These are phyloP conservation scores for Harmothoe impar DNA, from an alignment of 2,888 invertebrate genomes.

Conservation along the genomic window DNA sequence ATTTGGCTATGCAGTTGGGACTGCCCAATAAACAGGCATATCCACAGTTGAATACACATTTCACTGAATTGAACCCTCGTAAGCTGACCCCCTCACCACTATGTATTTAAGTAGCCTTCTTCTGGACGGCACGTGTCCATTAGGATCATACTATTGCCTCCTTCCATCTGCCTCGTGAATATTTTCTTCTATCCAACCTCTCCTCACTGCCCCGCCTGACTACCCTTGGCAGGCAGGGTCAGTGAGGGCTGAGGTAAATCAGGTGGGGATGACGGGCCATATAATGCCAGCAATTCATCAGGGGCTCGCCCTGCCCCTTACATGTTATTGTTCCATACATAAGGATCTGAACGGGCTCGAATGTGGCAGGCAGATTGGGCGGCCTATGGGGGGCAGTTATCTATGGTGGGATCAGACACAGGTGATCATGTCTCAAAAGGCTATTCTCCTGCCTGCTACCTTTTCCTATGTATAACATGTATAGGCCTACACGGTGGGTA, in stretches of 20 bases:
- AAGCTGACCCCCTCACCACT: too few relatives aligned
- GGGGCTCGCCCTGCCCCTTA: neutral
- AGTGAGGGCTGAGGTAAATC: neutral
- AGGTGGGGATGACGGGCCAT: neutral
- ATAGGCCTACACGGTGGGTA: too few relatives aligned
- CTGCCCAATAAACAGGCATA: too few relatives aligned
- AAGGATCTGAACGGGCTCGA: neutral
- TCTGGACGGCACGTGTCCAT: too few relatives aligned
- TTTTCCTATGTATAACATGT: too few relatives aligned
- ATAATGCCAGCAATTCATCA: conserved; percentile 40
- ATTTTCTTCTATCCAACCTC: neutral
- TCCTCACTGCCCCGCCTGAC: neutral
- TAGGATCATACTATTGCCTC: neutral
- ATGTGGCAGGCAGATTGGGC: neutral
- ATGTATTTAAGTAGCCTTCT: too few relatives aligned
- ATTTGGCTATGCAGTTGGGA: too few relatives aligned
- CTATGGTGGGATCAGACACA: neutral
- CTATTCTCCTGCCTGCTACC: too few relatives aligned
- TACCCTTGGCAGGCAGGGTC: neutral
- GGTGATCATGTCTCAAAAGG: conserved; percentile 15
- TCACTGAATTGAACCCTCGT: too few relatives aligned
- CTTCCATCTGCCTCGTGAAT: neutral
- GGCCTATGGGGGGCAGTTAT: neutral
- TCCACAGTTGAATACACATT: too few relatives aligned
- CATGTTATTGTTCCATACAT: conserved; percentile 50